Conservation (phyloP, 2,888 invertebrate genomes). For the Drosophila cognata region DNA sequence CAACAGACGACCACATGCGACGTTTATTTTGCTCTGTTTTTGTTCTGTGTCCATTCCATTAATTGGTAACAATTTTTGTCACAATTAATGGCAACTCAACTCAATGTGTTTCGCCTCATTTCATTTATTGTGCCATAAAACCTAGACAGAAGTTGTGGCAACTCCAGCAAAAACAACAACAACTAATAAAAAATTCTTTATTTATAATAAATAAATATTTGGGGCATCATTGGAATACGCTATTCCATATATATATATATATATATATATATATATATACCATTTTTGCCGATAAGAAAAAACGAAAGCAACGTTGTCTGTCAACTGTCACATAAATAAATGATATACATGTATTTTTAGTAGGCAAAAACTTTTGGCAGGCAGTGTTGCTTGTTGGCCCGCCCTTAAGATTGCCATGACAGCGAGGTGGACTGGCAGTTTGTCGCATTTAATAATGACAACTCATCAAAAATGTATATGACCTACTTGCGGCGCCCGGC, state of each 20-base stretch:
- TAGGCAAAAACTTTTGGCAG: conserved; percentile 54
- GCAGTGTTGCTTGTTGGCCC: conserved; percentile 37
- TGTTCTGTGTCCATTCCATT: conserved; percentile 48
- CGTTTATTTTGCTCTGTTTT: conserved; percentile 19
- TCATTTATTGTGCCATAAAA: conserved; percentile 35
- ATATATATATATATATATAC: conserved; percentile 13
- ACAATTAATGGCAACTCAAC: conserved; percentile 60
- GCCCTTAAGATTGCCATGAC: conserved; percentile 46
- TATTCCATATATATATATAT: no score
- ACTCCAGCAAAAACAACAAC: conserved; percentile 10
- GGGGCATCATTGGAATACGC: conserved; percentile 11
- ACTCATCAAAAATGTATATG: conserved; percentile 83
- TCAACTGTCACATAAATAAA: conserved; percentile 75
- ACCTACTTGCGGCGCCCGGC: conserved; percentile 73
- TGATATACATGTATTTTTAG: conserved; percentile 51
- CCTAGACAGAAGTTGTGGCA: conserved; percentile 19
- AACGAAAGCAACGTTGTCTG: conserved; percentile 43
- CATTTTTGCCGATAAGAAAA: conserved; percentile 48
- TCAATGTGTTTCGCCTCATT: conserved; percentile 52
- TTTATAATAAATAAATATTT: conserved; percentile 52
- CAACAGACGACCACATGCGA: conserved; percentile 32
- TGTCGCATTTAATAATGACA: conserved; percentile 80
- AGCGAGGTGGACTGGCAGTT: conserved; percentile 28
- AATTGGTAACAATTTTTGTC: conserved; percentile 73
- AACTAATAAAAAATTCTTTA: conserved; percentile 39